Percentiles rank a stretch among this genome's conserved stretches.
These are phyloP conservation scores for Montipora capitata DNA, from an alignment of 92 coral and sea anemone species.

Conservation along the genomic window DNA sequence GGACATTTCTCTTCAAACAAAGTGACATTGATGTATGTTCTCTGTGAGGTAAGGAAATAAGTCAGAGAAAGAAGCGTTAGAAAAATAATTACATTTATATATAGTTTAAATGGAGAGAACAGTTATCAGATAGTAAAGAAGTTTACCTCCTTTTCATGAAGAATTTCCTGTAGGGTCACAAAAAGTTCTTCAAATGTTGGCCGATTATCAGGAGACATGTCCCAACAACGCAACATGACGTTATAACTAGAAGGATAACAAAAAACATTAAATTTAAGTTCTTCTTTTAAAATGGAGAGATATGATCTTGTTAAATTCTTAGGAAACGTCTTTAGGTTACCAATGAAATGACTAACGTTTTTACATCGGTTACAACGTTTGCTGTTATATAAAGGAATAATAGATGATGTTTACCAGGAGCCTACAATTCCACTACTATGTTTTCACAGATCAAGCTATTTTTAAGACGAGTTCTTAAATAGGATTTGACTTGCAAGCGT, in stretches of 20 bases:
- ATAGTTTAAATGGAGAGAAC: background rate
- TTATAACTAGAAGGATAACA: slow-evolving; percentile 60
- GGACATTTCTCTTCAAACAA: slow-evolving; percentile 10
- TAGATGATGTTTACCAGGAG: too few species aligned
- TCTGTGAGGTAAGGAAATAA: slow-evolving; percentile 24
- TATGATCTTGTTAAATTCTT: too few species aligned
- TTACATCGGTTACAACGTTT: too few species aligned
- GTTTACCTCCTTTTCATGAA: slow-evolving; percentile 73
- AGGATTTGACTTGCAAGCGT: too few species aligned
- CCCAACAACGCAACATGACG: slow-evolving; percentile 87
- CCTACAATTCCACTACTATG: too few species aligned
- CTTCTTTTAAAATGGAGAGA: too few species aligned
- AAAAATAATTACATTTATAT: too few species aligned
- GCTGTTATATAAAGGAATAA: too few species aligned
- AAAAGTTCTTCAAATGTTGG: slow-evolving; percentile 79
- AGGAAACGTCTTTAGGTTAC: too few species aligned
- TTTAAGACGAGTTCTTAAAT: too few species aligned
- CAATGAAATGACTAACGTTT: too few species aligned
- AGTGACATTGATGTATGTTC: slow-evolving; percentile 51
- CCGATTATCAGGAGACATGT: slow-evolving; percentile 72
- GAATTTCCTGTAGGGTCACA: slow-evolving; percentile 51
- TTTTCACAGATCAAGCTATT: too few species aligned
- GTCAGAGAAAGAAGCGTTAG: background rate
- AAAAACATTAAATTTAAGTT: background rate
- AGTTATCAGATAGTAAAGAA: background rate